Percentiles rank a stretch among this genome's conserved stretches.
These are phyloP conservation scores for Serilophus lunatus DNA, from an alignment of 2,113 vertebrate genomes.

Conservation along the genomic window DNA sequence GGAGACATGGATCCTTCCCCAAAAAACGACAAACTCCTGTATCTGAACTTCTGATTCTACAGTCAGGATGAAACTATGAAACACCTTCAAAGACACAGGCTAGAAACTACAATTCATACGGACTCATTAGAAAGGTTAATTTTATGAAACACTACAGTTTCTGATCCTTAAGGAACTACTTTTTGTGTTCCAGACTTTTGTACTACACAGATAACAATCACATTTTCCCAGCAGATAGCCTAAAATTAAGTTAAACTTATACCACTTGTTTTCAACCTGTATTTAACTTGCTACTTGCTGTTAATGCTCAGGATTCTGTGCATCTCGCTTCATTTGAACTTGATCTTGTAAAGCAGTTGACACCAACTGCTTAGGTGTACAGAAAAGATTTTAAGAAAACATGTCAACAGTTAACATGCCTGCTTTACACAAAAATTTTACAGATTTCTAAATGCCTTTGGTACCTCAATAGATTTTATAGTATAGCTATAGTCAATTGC, in stretches of 20 bases:
- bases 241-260: neutral
- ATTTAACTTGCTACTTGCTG: neutral
- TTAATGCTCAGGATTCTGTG: neutral
- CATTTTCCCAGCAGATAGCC: neutral
- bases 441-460: fast-evolving
- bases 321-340: neutral
- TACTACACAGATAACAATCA: neutral
- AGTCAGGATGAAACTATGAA: neutral
- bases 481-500: neutral
- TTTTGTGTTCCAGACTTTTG: neutral
- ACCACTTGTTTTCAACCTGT: neutral
- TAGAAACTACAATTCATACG: neutral
- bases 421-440: neutral
- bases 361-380: neutral
- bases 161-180: neutral
- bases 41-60: neutral
- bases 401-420: neutral
- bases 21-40: neutral
- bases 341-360: neutral
- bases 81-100: neutral
- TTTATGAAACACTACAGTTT: neutral
- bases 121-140: neutral
- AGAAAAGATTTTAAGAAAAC: neutral
- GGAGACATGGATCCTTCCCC: neutral
- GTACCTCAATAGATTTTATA: neutral